Evolutionary conservation across 2,797 vertebrate species (phyloP), one percentile per base, ranked within the genome.

Genomic region (Arrhamphus sclerolepis): DNA sequence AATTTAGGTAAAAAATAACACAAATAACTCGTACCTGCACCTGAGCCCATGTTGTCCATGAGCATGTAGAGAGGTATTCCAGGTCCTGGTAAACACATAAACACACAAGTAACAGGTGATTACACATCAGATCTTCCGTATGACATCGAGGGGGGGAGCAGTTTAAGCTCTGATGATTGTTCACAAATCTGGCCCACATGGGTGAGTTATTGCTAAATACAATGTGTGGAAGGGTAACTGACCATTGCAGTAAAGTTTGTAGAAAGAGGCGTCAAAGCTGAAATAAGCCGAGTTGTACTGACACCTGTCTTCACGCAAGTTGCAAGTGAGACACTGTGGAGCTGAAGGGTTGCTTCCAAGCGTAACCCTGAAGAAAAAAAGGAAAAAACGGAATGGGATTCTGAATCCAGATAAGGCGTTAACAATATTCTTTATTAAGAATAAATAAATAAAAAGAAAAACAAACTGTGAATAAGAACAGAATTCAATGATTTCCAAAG

Each of bases 231-330:
- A 19, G 77, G 24, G 56, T 64, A 83, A 94, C 96, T 95, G 82
- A 98, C 98, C 97, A 0, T 70, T 91, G 81, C 97, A 99, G 87
- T 91, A 86, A 90, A 98, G 88, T 18, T 94, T 92, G 87, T 95
- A 99, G 88, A 92, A 98, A 13, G 91, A 93, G 41, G 93, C 91
- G 0, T 94, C 77, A 72, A 69, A 84, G 91, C 97, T 98, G 89
- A 99, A 95, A 81, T 94, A 96, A 62, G 85, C 95, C n/a, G 93
- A 94, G 84, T 94, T 95, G 92, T 95, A 96, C 83, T 94, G 95
- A 92, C 97, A 98, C 83, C 94, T 92, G 66, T 95, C 89, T 70
- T 78, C 11, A 42, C 85, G 22, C 81, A 95, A 80, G 53, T 83
- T 56, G 82, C 98, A 99, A 79, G 93, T 98, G 81, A 98, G 87